Conservation (phyloP, 2,888 invertebrate species). For the Choristoneura rosaceana region DNA sequence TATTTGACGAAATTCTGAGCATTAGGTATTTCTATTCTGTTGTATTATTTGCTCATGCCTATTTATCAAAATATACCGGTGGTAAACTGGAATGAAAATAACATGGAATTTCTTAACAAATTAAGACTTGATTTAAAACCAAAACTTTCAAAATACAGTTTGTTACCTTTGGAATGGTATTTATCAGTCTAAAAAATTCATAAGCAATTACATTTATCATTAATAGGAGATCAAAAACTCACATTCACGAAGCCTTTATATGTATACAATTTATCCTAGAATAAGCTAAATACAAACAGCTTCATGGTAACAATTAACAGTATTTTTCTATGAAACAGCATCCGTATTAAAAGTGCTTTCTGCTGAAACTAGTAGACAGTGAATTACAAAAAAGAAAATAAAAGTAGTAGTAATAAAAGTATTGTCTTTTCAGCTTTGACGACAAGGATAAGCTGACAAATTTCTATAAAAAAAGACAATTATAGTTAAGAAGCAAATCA, state of each 20-base stretch:
- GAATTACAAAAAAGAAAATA: neutral
- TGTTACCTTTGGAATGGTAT: slow-evolving; percentile 56
- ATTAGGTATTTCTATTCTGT: no score
- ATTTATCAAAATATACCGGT: neutral
- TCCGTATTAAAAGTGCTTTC: neutral
- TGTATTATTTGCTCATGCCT: no score
- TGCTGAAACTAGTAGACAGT: neutral
- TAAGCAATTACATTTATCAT: slow-evolving; percentile 29
- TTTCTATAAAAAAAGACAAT: neutral
- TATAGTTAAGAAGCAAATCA: neutral
- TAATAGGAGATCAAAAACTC: slow-evolving; percentile 68
- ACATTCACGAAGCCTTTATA: slow-evolving; percentile 60
- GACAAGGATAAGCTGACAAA: no score
- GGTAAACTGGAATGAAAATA: slow-evolving; percentile 43
- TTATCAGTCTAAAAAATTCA: slow-evolving; percentile 46
- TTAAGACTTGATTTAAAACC: slow-evolving; percentile 15
- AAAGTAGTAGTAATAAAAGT: neutral
- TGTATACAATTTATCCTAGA: slow-evolving; percentile 35
- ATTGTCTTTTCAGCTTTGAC: neutral
- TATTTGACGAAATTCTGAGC: no score
- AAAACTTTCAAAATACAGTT: slow-evolving; percentile 20
- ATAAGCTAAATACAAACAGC: slow-evolving; percentile 31
- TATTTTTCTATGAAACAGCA: slow-evolving; percentile 1
- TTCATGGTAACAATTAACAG: slow-evolving; percentile 18
- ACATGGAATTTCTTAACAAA: slow-evolving; percentile 18